Base-by-base conservation (phyloP, 2,888 invertebrate genomes). In the Zelleria hepariella region DNA sequence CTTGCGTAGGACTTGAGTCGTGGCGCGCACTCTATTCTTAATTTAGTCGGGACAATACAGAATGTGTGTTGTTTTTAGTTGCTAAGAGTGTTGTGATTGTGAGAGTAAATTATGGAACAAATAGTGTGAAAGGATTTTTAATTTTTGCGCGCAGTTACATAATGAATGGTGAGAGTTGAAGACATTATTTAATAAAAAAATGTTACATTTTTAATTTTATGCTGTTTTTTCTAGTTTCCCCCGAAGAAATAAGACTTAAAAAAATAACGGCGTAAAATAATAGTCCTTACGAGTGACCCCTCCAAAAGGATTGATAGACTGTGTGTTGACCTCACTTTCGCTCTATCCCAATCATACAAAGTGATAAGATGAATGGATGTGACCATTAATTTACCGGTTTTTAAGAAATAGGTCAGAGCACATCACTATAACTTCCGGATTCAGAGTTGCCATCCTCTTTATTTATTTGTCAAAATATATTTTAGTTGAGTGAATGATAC, bases 61-160 rank as follows among this genome's bases (percentile, higher is more conserved):
- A 78, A 78, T 82, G 78, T 80, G 75, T 78, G 81, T 78, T 73
- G 73, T 76, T 74, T 49, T 77, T 80, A 78, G 74, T 76, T 77
- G 70, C 70, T 73, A 71, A 82, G 82, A 79, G 85, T 82, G 82
- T 76, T 78, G 78, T 80, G 85, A 78, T 76, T 78, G 78, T 80
- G 85, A 78, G 78, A 68, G 74, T 86, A 86, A 86, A 75, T 85
- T 86, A 86, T 81, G 86, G 86, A 88, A 86, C 86, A 86, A 86
- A 86, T 69, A 74, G 83, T 82, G 52, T 84, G 78, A 70, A 75
- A 78, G 78, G 76, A 24, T 52, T 58, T 80, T 72, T 80, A 81
- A 79, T 79, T 82, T 42, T 76, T 74, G 75, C 78, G 82, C 71
- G 79, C 74, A 76, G 74, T 68, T 70, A 71, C 78, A 42, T 42